phyloP scores from a whole-genome alignment of 2,113 vertebrate species.

The Oncorhynchus clarkii region DNA sequence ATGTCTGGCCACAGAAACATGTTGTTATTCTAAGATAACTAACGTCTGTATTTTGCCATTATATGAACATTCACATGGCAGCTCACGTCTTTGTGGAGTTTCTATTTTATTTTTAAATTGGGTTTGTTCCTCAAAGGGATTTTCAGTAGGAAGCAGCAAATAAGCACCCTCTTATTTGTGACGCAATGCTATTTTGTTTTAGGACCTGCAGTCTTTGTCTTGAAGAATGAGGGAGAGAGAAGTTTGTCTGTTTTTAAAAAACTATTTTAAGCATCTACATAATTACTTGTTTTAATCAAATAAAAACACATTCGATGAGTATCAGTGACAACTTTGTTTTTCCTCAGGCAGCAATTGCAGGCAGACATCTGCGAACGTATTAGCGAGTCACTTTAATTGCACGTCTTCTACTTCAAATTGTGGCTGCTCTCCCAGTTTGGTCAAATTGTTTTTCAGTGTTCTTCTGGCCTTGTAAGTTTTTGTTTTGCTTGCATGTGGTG shows the following conservation, averaged over 20 bases:
- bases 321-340: conserved; percentile 52
- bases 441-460: conserved; percentile 32
- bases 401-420: conserved; percentile 3
- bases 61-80: not conserved
- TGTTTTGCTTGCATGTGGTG: conserved; percentile 45
- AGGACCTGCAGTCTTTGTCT: not conserved
- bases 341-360: conserved; percentile 3
- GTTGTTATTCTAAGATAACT: conserved; percentile 17
- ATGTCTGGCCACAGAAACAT: conserved; percentile 27
- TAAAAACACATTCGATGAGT: conserved; percentile 61
- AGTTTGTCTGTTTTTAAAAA: conserved; percentile 8
- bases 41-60: conserved; percentile 11
- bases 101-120: conserved; percentile 26
- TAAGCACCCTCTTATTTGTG: not conserved
- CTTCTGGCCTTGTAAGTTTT: conserved; percentile 27
- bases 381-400: conserved; percentile 17
- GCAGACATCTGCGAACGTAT: conserved; percentile 30
- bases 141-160: not conserved
- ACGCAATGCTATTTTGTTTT: not conserved
- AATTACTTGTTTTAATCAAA: conserved; percentile 64
- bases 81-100: not conserved
- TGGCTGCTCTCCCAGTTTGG: not conserved
- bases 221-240: not conserved
- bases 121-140: not conserved
- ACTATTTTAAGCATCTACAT: conserved; percentile 60